Evolutionary conservation across 1,140 invertebrate genomes (phyloP), one percentile per base, ranked within the genome.

Genomic region (Tetramorium alpestre): DNA sequence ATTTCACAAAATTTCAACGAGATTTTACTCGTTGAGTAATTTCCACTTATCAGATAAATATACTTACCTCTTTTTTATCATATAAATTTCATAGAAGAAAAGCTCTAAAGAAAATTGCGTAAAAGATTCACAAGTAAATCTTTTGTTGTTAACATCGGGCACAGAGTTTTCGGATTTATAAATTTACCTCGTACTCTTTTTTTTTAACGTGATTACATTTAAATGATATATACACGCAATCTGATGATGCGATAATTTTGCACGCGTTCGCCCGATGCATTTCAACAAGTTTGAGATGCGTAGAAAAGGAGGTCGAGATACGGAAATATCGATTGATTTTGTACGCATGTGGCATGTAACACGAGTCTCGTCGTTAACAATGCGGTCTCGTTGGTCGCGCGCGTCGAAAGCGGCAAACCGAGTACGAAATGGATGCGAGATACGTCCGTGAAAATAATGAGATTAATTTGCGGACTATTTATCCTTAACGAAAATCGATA

Each of bases 291-390:
- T 82, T 18, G 25, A 72, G 67, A 82, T 60, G 54, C 51, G 41
- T 72, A 33, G 51, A 73, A 82, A 72, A 58, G 51, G 41, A 82
- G 25, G 18, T 47, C 49, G 77, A 44, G 38, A 73, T 67, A 69
- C 33, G 33, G 62, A 80, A 80, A 5, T 81, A 81, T 81, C 80
- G 80, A 82, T 73, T 72, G 67, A 82, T 25, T 82, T 82, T 44
- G 16, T 41, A 72, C n/a, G 49, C 65, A 72, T 72, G 25, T 73
- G 16, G 65, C 11, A 22, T 47, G 10, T 70, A 56, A 81, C 38
- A 16, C 47, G 22, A 41, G 16, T 44, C 49, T 33, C 65, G 51
- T 47, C 38, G 41, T 72, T 58, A 22, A 28, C 33, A 72, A 82
- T 44, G 65, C 10, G 51, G 47, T 70, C 51, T 67, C 38, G 22